A percentile compares a stretch with the other conserved stretches of the same genome.
These are phyloP conservation scores for Bathynomus jamesi DNA, from an alignment of 1,140 invertebrate species.

Conservation along the genomic window DNA sequence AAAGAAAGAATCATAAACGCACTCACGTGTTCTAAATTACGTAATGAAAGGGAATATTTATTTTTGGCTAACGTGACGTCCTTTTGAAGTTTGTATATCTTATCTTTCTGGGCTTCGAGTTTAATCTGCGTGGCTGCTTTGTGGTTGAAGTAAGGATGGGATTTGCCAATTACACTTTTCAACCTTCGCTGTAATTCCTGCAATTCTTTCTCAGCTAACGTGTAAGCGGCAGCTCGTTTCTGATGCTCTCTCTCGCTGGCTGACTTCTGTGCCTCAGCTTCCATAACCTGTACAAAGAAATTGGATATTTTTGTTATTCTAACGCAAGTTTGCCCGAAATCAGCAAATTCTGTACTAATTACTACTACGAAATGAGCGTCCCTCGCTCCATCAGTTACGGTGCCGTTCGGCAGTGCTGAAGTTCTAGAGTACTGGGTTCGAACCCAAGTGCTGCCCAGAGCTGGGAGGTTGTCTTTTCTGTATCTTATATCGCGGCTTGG, in stretches of 20 bases:
- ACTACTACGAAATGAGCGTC: too few relatives aligned
- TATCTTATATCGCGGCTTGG: too few relatives aligned
- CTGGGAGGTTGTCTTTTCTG: too few relatives aligned
- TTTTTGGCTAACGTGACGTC: neutral
- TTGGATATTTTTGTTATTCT: too few relatives aligned
- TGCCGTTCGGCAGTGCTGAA: too few relatives aligned
- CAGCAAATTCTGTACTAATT: too few relatives aligned
- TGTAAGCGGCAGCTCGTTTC: constrained; percentile 46
- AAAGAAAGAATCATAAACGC: too few relatives aligned
- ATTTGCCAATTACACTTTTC: neutral
- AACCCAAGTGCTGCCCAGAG: too few relatives aligned
- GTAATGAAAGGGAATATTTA: neutral
- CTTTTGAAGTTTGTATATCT: neutral
- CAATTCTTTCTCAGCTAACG: neutral
- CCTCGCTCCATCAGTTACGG: too few relatives aligned
- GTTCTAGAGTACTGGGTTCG: too few relatives aligned
- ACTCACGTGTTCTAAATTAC: neutral
- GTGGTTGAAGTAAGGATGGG: neutral
- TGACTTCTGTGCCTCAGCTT: constrained; percentile 79
- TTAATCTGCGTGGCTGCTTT: neutral
- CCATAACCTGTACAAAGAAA: constrained; percentile 87
- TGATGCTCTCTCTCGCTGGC: constrained; percentile 79
- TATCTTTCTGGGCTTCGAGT: neutral
- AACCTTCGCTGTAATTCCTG: neutral
- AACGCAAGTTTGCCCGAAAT: too few relatives aligned